Evolutionary conservation across 1,140 invertebrate species (phyloP).

Genomic region (Gerris buenoi): DNA sequence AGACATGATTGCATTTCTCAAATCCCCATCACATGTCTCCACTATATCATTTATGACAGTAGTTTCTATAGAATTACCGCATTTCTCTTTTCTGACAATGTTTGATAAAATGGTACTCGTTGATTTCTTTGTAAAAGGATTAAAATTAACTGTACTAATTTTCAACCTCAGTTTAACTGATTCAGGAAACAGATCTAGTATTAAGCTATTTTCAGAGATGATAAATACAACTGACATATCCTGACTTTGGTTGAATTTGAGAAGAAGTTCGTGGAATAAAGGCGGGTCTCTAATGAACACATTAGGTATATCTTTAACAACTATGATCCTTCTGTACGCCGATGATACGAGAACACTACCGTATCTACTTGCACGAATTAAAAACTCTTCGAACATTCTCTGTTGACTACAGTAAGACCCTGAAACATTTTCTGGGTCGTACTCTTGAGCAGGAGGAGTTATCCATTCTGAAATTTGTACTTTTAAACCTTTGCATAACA

Average conservation of each 20-base stretch:
- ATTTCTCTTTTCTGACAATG: conserved; percentile 5
- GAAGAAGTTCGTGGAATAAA: conserved; percentile 11
- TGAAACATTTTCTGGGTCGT: background rate
- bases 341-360: conserved; percentile 5
- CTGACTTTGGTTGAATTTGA: background rate
- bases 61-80: background rate
- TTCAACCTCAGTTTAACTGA: background rate
- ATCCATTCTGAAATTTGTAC: conserved; percentile 10
- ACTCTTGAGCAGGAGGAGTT: background rate
- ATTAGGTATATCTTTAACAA: conserved; percentile 14
- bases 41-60: conserved; percentile 5
- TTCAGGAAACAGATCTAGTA: conserved; percentile 10
- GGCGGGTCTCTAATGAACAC: conserved; percentile 7
- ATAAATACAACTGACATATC: conserved; percentile 8
- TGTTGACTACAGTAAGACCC: conserved; percentile 3
- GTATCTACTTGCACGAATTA: conserved; percentile 10
- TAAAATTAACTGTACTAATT: conserved; percentile 10
- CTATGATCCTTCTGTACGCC: background rate
- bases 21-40: conserved; percentile 10
- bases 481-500: conserved; percentile 10
- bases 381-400: conserved; percentile 12
- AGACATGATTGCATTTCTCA: conserved; percentile 11
- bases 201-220: conserved; percentile 7
- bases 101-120: background rate
- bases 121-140: conserved; percentile 11